Base-by-base conservation (phyloP, 2,888 invertebrate genomes). In the Venusia cambrica region DNA sequence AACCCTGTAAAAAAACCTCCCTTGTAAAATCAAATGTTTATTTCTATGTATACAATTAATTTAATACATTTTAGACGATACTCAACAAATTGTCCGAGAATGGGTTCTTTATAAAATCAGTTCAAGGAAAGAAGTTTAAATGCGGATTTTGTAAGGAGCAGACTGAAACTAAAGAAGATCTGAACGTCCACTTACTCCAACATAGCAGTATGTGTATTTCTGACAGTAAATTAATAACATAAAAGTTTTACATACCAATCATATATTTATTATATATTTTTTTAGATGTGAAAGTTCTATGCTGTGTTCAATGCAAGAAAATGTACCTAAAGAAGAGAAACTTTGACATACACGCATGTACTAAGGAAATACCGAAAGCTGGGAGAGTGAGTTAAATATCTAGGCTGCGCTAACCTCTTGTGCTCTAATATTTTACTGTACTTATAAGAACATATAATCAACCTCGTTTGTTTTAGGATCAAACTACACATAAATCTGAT, bases 231-330 rank as follows among this genome's bases (percentile, higher is more conserved):
- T 5, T 4, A 3, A n/a, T n/a, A 18, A 12, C 17, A 2, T 12
- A 12, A 4, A 5, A 11, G 5, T 10, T 9, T 7, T 8, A 7
- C 3, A 19, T 9, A 8, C 9, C 8, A 7, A 7, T 8, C 7
- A 5, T 15, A 15, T n/a, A 19, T 14, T n/a, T 2, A 19, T 11
- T 29, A 2, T 27, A 3, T 18, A 5, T 7, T 1, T 7, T 80
- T 78, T 43, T 62, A 84, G 83, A 73, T 42, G 57, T 51, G 4
- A 74, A 68, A 48, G 54, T 80, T 1, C 44, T 68, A 4, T 68
- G 65, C 39, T 85, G 84, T 51, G 37, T 63, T 16, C 19, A 64
- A n/a, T 84, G 84, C 51, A 80, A 79, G 45, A 80, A 74, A 52
- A 73, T 71, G 56, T 84, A 65, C 54, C 31, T 78, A n/a, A 73